Conservation (phyloP, 1,140 invertebrate genomes). For the Pentalonia nigronervosa region DNA sequence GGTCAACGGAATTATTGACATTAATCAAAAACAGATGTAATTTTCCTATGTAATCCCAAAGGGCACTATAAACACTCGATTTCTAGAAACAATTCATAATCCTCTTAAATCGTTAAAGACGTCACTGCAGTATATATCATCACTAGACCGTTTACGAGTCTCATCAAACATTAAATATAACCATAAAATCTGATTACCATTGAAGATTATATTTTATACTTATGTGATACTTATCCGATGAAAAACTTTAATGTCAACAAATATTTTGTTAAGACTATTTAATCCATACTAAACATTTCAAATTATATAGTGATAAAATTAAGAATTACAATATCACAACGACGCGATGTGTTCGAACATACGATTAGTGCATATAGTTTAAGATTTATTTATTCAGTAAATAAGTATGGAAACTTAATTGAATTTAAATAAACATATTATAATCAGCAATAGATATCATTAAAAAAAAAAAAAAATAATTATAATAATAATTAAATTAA, state of each 20-base stretch:
- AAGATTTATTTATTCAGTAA: background rate
- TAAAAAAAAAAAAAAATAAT: background rate
- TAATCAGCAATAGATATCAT: background rate
- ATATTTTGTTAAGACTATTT: background rate
- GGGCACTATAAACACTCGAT: background rate
- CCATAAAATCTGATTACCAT: background rate
- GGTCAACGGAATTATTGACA: background rate
- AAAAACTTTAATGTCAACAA: background rate
- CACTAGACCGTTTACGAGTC: background rate
- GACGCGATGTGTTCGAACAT: background rate
- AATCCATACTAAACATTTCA: background rate
- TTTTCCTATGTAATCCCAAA: background rate
- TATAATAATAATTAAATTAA: background rate
- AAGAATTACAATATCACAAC: background rate
- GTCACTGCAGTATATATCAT: background rate
- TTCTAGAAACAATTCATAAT: background rate
- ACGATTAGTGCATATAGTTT: background rate
- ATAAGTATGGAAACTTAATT: background rate
- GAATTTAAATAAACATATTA: background rate
- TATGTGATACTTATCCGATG: background rate
- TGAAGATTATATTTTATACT: background rate
- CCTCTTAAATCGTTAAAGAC: background rate
- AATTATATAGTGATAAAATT: background rate
- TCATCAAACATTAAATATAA: background rate
- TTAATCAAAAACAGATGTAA: conserved; percentile 2